Evolutionary conservation across 2,888 invertebrate species (phyloP).

Genomic region (Lasioglossum vierecki): DNA sequence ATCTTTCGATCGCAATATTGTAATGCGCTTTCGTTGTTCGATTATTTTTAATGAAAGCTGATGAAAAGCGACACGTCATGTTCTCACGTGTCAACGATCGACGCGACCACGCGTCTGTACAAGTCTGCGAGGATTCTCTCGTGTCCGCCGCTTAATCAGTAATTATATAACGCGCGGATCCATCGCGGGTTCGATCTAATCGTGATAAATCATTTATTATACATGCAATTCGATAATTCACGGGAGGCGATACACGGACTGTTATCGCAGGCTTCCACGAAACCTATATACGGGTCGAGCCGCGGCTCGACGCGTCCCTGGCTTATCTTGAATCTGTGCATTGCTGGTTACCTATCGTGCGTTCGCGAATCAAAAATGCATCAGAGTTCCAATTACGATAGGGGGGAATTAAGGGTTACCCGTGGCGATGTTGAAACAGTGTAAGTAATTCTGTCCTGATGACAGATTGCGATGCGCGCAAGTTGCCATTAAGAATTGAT

Average conservation of each 20-base stretch:
- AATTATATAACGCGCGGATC: constrained; percentile 73
- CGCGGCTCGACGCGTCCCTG: constrained; percentile 43
- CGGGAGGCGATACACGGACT: constrained; percentile 35
- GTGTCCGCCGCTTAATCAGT: constrained; percentile 66
- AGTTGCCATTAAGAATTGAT: constrained; percentile 50
- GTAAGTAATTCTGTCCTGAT: constrained; percentile 49
- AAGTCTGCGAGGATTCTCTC: constrained; percentile 26
- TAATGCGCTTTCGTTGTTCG: constrained; percentile 52
- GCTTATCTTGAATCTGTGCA: constrained; percentile 59
- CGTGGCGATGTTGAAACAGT: constrained; percentile 9
- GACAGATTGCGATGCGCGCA: constrained; percentile 43
- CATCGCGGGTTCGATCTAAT: constrained; percentile 69
- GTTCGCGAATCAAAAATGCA: constrained; percentile 47
- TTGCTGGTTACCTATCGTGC: constrained; percentile 42
- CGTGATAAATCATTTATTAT: constrained; percentile 79
- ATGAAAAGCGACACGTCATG: neutral
- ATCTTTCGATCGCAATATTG: constrained; percentile 34
- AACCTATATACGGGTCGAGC: constrained; percentile 41
- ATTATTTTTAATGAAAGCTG: constrained; percentile 34
- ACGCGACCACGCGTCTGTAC: neutral
- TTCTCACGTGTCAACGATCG: constrained; percentile 32
- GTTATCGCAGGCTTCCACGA: constrained; percentile 56
- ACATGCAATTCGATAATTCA: constrained; percentile 75
- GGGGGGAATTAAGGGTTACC: constrained; percentile 20
- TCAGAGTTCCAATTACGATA: constrained; percentile 39